Evolutionary conservation across 2,888 invertebrate species (phyloP).

Genomic region (Cecidostiba fungosa): DNA sequence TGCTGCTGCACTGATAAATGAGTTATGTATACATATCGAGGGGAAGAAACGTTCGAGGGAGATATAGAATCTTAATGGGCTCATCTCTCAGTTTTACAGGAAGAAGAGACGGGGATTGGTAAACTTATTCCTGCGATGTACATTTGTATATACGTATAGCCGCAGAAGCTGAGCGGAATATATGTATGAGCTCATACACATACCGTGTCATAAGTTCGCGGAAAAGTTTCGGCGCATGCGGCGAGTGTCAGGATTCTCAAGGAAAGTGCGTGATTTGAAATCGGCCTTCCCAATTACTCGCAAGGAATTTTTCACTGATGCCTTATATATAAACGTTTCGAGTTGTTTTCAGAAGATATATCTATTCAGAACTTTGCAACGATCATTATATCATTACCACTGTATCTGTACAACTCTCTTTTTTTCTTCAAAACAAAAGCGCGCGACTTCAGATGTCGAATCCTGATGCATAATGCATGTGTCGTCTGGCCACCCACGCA

Average conservation of each 20-base stretch:
- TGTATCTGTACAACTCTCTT: not conserved
- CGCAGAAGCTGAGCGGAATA: no score
- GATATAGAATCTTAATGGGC: not conserved
- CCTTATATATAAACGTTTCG: no score
- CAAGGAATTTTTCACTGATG: not conserved
- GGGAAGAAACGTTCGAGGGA: not conserved
- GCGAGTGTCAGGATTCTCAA: not conserved
- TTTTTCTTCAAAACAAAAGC: not conserved
- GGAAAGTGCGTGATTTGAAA: not conserved
- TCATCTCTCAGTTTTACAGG: not conserved
- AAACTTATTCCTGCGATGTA: no score
- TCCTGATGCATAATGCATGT: not conserved
- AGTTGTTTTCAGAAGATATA: no score
- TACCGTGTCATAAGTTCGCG: not conserved
- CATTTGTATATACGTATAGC: no score
- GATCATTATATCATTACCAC: not conserved
- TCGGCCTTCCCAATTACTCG: not conserved
- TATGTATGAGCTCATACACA: no score
- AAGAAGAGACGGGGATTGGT: not conserved
- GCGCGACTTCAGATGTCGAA: not conserved
- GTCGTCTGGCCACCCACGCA: not conserved
- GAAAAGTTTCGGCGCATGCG: not conserved
- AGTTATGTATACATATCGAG: not conserved
- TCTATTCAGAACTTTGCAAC: no score
- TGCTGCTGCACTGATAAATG: not conserved